phyloP scores from a whole-genome alignment of 2,797 vertebrate genomes.

The Esox masquinongy region DNA sequence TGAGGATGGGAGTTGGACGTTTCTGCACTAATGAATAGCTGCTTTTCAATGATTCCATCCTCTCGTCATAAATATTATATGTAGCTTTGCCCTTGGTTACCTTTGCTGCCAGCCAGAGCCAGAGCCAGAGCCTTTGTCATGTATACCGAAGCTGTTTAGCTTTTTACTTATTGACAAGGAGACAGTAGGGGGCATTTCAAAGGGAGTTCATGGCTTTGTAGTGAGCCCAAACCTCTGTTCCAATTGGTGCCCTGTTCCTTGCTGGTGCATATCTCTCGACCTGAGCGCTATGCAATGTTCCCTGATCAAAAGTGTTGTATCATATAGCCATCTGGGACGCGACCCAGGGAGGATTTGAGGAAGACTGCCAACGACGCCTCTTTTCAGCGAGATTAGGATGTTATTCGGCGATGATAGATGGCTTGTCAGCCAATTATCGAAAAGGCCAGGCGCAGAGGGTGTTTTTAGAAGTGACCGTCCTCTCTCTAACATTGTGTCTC shows the following conservation, averaged over 20 bases:
- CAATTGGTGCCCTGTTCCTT: conserved; percentile 31
- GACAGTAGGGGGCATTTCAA: conserved; percentile 67
- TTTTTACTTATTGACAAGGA: conserved; percentile 65
- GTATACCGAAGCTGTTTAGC: conserved; percentile 58
- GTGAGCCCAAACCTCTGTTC: conserved; percentile 36
- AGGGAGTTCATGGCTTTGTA: conserved; percentile 47
- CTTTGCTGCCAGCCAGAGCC: conserved; percentile 62
- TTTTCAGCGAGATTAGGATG: background rate
- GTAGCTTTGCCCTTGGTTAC: conserved; percentile 68
- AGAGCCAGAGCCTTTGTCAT: conserved; percentile 51
- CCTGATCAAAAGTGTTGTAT: background rate
- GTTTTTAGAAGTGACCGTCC: background rate
- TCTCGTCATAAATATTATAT: conserved; percentile 73
- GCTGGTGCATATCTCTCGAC: background rate
- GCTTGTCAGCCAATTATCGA: background rate
- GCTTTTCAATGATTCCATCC: conserved; percentile 61
- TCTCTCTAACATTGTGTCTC: background rate
- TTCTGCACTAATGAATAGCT: conserved; percentile 61
- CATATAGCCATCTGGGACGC: background rate
- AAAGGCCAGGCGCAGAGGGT: background rate
- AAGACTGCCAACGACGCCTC: background rate
- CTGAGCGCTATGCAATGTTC: background rate
- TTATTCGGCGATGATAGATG: background rate
- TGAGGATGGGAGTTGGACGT: background rate
- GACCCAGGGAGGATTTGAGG: background rate